Evolutionary conservation across 2,797 vertebrate genomes (phyloP).

Genomic region (Amblyopsis hoosieri): DNA sequence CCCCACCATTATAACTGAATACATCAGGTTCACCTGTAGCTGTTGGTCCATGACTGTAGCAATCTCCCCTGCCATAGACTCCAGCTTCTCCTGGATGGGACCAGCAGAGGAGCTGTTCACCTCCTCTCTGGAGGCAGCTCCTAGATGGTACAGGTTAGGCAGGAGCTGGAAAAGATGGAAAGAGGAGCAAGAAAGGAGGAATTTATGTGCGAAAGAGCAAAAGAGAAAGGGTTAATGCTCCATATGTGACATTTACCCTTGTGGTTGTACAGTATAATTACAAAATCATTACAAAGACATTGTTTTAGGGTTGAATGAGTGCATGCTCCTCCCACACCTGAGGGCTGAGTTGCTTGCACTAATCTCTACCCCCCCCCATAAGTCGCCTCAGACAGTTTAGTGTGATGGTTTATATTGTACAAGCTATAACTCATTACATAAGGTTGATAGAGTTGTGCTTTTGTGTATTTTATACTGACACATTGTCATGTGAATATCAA

Average conservation of each 20-base stretch:
- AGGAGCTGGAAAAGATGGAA: slow-evolving; percentile 79
- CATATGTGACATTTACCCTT: too few relatives aligned
- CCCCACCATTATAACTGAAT: background rate
- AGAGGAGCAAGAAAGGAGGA: background rate
- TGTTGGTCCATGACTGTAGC: slow-evolving; percentile 93
- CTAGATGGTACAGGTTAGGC: slow-evolving; percentile 93
- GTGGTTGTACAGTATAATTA: too few relatives aligned
- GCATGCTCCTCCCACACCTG: too few relatives aligned
- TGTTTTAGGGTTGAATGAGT: too few relatives aligned
- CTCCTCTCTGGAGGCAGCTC: slow-evolving; percentile 85
- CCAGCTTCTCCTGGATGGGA: slow-evolving; percentile 93
- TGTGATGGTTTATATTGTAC: too few relatives aligned
- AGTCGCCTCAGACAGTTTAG: too few relatives aligned
- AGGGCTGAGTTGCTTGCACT: too few relatives aligned
- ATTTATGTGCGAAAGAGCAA: background rate
- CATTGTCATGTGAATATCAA: background rate
- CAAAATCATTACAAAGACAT: too few relatives aligned
- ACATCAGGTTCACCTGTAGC: slow-evolving; percentile 82
- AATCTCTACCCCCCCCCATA: too few relatives aligned
- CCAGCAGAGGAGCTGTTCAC: slow-evolving; percentile 80
- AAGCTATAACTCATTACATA: too few relatives aligned
- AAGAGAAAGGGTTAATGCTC: slow-evolving; percentile 48
- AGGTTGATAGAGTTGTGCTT: too few relatives aligned
- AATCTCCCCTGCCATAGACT: slow-evolving; percentile 96
- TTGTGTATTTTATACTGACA: too few relatives aligned